Evolutionary conservation across 2,888 invertebrate genomes (phyloP).

Genomic region (Prenolepis imparis): DNA sequence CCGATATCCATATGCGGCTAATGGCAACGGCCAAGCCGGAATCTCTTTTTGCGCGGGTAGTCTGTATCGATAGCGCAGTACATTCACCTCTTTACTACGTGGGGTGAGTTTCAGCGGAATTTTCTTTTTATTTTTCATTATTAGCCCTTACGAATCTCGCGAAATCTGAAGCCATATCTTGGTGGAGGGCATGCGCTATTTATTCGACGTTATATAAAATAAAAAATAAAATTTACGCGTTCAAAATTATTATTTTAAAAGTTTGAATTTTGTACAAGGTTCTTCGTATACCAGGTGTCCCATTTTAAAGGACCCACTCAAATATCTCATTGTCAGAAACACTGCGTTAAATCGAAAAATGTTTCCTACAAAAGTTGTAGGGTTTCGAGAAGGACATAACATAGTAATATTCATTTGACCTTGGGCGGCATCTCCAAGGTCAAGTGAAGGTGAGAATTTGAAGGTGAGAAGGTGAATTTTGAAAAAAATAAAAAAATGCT

Average conservation of each 20-base stretch:
- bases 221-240: neutral
- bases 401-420: too few relatives aligned
- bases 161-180: constrained; percentile 19
- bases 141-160: constrained; percentile 22
- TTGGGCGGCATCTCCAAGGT: too few relatives aligned
- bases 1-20: constrained; percentile 50
- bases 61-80: constrained; percentile 49
- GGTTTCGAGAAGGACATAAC: too few relatives aligned
- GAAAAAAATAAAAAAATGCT: too few relatives aligned
- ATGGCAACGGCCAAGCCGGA: constrained; percentile 49
- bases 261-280: constrained; percentile 9
- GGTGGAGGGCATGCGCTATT: neutral
- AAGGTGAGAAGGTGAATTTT: too few relatives aligned
- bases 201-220: constrained; percentile 24
- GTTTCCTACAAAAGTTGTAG: too few relatives aligned
- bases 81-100: constrained; percentile 46
- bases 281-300: too few relatives aligned
- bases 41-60: constrained; percentile 51
- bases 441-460: too few relatives aligned
- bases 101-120: constrained; percentile 13
- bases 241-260: constrained; percentile 15
- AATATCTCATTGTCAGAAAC: too few relatives aligned
- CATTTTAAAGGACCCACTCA: too few relatives aligned
- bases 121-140: constrained; percentile 7
- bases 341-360: too few relatives aligned